Conservation (phyloP, 2,113 vertebrate species). For the Pipra filicauda region DNA sequence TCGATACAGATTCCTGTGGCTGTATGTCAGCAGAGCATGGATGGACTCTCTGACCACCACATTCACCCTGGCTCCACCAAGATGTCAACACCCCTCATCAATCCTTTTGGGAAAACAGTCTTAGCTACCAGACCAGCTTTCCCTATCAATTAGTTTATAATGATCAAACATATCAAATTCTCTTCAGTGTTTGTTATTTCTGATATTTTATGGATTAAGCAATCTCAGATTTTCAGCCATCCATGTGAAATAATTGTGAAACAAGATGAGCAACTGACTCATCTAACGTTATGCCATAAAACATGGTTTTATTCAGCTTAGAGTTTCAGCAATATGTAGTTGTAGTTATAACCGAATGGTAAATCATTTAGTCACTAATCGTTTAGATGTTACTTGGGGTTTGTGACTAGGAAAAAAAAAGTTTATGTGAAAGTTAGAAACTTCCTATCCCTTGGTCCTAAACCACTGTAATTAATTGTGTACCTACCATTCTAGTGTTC, state of each 20-base stretch:
- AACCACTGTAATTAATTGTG: neutral
- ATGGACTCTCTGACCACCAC: neutral
- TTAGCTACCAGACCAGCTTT: neutral
- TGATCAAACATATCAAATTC: neutral
- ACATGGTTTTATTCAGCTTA: neutral
- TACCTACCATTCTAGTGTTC: neutral
- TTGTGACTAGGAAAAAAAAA: too few species aligned
- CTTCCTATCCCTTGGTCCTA: neutral
- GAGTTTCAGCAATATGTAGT: neutral
- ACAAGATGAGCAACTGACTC: neutral
- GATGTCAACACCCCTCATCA: neutral
- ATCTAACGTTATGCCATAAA: neutral
- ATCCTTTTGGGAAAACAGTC: neutral
- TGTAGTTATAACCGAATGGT: accelerated
- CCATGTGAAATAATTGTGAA: neutral
- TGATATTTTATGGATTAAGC: neutral
- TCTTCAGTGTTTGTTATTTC: neutral
- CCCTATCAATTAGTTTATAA: neutral
- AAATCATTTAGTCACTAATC: neutral
- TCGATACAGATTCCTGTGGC: neutral
- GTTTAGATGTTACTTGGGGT: neutral
- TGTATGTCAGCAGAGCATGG: neutral
- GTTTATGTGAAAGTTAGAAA: neutral
- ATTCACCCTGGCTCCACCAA: neutral
- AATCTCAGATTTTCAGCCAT: neutral